These are phyloP conservation scores for Xestia c-nigrum DNA, from an alignment of 2,888 invertebrate species.

Conservation along the genomic window DNA sequence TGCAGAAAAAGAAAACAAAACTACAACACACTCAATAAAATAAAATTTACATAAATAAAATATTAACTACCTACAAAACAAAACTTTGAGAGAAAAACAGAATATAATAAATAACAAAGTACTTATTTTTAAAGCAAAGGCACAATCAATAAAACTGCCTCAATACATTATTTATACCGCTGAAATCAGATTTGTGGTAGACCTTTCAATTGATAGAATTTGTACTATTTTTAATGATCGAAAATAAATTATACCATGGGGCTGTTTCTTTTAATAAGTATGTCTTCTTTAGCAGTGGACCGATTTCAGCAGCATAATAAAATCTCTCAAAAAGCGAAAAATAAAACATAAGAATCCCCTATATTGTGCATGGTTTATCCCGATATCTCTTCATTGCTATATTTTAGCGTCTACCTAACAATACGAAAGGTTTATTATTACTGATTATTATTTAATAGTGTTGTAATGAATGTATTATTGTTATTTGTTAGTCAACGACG, in stretches of 20 bases:
- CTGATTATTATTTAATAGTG: constrained; percentile 32
- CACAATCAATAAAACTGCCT: constrained; percentile 5
- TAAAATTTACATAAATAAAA: constrained; percentile 3
- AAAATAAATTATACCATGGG: not conserved
- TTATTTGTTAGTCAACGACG: constrained; percentile 70
- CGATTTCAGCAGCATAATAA: constrained; percentile 51
- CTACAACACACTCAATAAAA: constrained; percentile 38
- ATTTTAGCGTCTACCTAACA: constrained; percentile 25
- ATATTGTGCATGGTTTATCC: constrained; percentile 18
- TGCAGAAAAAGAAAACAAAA: constrained; percentile 12
- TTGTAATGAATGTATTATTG: constrained; percentile 34
- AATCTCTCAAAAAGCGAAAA: constrained; percentile 15
- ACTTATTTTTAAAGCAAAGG: not conserved
- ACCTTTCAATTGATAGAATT: not conserved
- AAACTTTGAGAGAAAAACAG: not conserved
- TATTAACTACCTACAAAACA: constrained; percentile 1
- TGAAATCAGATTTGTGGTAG: constrained; percentile 31
- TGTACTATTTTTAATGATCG: not conserved
- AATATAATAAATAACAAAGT: not conserved
- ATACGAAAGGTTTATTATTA: constrained; percentile 4
- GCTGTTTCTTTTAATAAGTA: not conserved
- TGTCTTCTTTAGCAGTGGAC: not conserved
- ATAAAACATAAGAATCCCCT: not conserved
- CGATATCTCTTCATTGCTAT: not conserved
- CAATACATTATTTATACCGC: constrained; percentile 26